Conservation (phyloP, 2,113 vertebrate species). For the Tinamus guttatus region DNA sequence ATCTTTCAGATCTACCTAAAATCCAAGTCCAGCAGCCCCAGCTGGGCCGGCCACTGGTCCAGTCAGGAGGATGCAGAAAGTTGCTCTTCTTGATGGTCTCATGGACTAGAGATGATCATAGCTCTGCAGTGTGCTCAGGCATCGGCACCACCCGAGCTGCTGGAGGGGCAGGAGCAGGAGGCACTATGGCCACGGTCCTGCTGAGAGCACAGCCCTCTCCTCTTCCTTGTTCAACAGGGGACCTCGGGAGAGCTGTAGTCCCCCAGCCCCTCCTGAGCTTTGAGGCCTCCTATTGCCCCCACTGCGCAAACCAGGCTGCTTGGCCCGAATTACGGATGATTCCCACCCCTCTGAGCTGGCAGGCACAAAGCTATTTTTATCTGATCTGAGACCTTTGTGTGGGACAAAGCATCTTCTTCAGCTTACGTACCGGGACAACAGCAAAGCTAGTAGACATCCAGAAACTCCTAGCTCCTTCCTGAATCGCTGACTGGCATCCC, state of each 20-base stretch:
- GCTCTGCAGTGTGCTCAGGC: neutral
- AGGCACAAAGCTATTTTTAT: neutral
- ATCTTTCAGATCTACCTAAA: neutral
- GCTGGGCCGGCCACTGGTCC: neutral
- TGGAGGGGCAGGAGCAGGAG: neutral
- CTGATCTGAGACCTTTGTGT: neutral
- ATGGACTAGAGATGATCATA: neutral
- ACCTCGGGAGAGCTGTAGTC: neutral
- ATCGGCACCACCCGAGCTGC: too few relatives aligned
- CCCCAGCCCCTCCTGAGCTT: neutral
- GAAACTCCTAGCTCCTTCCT: neutral
- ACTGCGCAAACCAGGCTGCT: fast-evolving
- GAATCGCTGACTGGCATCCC: neutral
- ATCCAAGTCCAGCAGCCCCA: neutral
- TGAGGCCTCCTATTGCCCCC: neutral
- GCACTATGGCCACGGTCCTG: neutral
- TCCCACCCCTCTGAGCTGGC: neutral
- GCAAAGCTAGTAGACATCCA: neutral
- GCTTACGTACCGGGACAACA: neutral
- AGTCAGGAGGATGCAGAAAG: fast-evolving
- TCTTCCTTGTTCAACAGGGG: fast-evolving
- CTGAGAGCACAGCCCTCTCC: fast-evolving
- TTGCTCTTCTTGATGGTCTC: neutral
- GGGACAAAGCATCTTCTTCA: neutral
- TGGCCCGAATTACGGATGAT: neutral